Conservation (phyloP, 2,797 vertebrate species). For the Sebastes itinus region DNA sequence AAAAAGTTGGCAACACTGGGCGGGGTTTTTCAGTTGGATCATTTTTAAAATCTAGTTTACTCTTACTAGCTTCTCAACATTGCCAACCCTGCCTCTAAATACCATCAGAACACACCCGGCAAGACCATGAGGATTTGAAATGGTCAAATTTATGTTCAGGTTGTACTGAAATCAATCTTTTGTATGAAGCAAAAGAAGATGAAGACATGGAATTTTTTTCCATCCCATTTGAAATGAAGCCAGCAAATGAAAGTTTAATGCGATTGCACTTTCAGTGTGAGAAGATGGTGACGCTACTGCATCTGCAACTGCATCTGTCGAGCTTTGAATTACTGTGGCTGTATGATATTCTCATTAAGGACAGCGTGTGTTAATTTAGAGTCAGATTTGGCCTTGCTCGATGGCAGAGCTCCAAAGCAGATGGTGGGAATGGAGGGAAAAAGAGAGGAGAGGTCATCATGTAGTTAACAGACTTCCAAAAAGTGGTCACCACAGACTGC, state of each 20-base stretch:
- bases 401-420: slow-evolving; percentile 22
- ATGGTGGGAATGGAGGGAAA: slow-evolving; percentile 14
- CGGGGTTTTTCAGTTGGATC: no score
- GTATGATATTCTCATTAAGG: slow-evolving; percentile 15
- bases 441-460: slow-evolving; percentile 30
- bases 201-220: not conserved
- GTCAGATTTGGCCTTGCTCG: slow-evolving; percentile 3
- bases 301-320: not conserved
- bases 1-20: no score
- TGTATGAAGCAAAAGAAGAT: not conserved
- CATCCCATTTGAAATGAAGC: not conserved
- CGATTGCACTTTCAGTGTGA: not conserved
- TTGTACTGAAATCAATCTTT: not conserved
- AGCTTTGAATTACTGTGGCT: not conserved
- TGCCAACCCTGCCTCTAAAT: not conserved
- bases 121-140: not conserved
- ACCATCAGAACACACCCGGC: not conserved
- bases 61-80: no score
- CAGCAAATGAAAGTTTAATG: not conserved
- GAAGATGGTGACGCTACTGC: not conserved
- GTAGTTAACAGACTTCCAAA: slow-evolving; percentile 37
- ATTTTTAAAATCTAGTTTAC: no score
- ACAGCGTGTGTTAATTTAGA: slow-evolving; percentile 12
- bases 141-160: not conserved
- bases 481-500: slow-evolving; percentile 45